A percentile compares a stretch with the other conserved stretches of the same genome.
phyloP scores from a whole-genome alignment of 2,797 vertebrate genomes.

The Hippoglossus hippoglossus region DNA sequence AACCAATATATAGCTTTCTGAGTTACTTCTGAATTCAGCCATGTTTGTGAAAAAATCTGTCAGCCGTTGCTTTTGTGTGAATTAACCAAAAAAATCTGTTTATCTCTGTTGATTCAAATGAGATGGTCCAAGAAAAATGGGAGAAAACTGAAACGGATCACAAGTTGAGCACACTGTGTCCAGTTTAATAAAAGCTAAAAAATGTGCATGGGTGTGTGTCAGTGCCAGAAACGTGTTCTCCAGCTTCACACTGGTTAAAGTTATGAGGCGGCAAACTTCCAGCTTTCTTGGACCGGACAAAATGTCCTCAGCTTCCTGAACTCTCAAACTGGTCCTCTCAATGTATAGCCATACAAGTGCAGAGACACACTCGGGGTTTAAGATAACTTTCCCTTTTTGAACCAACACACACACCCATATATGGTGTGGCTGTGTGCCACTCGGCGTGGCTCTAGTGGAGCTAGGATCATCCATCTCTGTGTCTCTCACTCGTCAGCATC shows the following conservation, averaged over 20 bases:
- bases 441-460: slow-evolving; percentile 28
- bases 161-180: slow-evolving; percentile 1
- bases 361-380: background rate
- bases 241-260: background rate
- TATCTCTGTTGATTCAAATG: background rate
- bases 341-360: background rate
- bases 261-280: slow-evolving; percentile 64
- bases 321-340: slow-evolving; percentile 8
- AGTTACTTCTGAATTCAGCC: no score
- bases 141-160: slow-evolving; percentile 42
- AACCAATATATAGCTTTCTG: background rate
- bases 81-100: slow-evolving; percentile 3
- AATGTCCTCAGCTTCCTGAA: slow-evolving; percentile 1
- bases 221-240: slow-evolving; percentile 37
- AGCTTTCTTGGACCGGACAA: slow-evolving; percentile 22
- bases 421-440: slow-evolving; percentile 44
- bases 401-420: slow-evolving; percentile 51
- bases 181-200: slow-evolving; percentile 45
- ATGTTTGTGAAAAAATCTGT: background rate
- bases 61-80: slow-evolving; percentile 6
- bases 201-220: slow-evolving; percentile 33
- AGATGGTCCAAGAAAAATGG: slow-evolving; percentile 23
- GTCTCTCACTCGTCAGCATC: slow-evolving; percentile 16
- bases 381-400: slow-evolving; percentile 35
- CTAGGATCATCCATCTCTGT: slow-evolving; percentile 32